Percentiles rank a stretch among this genome's conserved stretches.
These are phyloP conservation scores for Polyploca ridens DNA, from an alignment of 2,888 invertebrate genomes.

Conservation along the genomic window DNA sequence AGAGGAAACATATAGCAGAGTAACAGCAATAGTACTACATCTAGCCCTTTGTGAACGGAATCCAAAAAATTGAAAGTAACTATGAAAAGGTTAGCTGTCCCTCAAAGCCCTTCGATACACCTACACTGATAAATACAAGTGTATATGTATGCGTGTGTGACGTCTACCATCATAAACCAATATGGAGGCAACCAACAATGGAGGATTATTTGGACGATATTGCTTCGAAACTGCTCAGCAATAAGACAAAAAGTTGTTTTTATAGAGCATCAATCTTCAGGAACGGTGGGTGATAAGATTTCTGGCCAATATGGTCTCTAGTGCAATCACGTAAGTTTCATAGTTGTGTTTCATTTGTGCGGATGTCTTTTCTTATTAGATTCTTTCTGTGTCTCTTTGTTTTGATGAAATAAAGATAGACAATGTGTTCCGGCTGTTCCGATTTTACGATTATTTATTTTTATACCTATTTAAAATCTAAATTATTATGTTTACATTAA, in stretches of 20 bases:
- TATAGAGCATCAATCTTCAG: not conserved
- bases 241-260: constrained; percentile 21
- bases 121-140: not conserved
- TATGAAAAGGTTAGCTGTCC: constrained; percentile 3
- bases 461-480: too few relatives aligned
- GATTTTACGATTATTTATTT: not conserved
- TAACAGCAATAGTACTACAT: too few relatives aligned
- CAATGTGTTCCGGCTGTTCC: not conserved
- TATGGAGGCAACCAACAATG: constrained; percentile 32
- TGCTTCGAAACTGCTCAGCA: constrained; percentile 25
- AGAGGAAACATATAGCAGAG: too few relatives aligned
- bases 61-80: too few relatives aligned
- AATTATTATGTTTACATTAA: too few relatives aligned
- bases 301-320: constrained; percentile 1
- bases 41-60: too few relatives aligned
- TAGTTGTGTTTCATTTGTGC: not conserved
- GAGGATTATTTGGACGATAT: constrained; percentile 36
- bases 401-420: not conserved
- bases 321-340: not conserved
- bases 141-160: not conserved
- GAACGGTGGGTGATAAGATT: constrained; percentile 2
- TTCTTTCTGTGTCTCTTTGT: not conserved
- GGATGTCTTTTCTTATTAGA: not conserved
- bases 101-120: not conserved
- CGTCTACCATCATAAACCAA: constrained; percentile 31